phyloP scores from a whole-genome alignment of 2,113 vertebrate species.

The Artemisiospiza belli region DNA sequence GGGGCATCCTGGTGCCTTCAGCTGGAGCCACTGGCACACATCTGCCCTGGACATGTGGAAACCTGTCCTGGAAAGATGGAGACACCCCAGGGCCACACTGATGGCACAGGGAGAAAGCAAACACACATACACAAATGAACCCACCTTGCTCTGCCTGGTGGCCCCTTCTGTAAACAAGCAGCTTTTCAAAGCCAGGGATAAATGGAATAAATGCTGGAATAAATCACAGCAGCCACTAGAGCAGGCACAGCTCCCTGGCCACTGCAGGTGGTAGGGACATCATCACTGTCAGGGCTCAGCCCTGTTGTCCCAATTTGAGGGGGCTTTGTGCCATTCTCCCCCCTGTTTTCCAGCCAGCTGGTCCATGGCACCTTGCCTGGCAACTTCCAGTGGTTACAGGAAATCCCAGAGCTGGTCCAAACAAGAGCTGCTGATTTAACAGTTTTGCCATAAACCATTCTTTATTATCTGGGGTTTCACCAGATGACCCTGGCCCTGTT shows the following conservation, averaged over 20 bases:
- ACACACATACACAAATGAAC: neutral
- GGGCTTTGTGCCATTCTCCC: neutral
- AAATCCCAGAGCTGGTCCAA: neutral
- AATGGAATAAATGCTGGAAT: fast-evolving
- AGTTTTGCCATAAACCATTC: slow-evolving; percentile 30
- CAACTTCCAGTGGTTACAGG: neutral
- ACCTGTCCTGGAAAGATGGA: fast-evolving
- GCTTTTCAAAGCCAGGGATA: neutral
- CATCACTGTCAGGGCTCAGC: fast-evolving
- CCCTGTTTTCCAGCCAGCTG: neutral
- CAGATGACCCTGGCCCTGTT: neutral
- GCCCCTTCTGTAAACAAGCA: neutral
- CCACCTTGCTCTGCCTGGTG: fast-evolving
- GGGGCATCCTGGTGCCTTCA: neutral
- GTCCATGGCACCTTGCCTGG: neutral
- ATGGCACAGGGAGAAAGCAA: neutral
- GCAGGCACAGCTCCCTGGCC: neutral
- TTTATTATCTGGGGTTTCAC: neutral
- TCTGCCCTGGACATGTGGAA: neutral
- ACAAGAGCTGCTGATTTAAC: slow-evolving; percentile 11
- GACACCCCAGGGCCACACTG: fast-evolving
- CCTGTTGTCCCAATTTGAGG: fast-evolving
- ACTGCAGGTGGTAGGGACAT: neutral
- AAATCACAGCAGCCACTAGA: fast-evolving
- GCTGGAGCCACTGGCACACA: fast-evolving